phyloP scores from a whole-genome alignment of 2,113 vertebrate species.

The Ifrita kowaldi region DNA sequence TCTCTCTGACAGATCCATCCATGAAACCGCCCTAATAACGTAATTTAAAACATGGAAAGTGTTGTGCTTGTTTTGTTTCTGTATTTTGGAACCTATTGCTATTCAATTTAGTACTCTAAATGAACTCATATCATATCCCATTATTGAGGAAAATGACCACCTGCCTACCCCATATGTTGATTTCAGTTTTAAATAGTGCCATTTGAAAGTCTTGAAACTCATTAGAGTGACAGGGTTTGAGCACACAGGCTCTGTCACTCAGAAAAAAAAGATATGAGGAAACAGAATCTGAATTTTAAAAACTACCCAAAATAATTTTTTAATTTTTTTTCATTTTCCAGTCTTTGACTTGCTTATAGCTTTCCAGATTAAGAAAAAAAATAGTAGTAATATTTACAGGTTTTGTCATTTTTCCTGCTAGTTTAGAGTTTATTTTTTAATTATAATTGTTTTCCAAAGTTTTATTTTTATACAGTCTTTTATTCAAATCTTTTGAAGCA shows the following conservation, averaged over 20 bases:
- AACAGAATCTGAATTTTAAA: background rate
- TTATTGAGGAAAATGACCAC: conserved; percentile 71
- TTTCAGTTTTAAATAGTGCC: conserved; percentile 62
- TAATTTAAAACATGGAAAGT: conserved; percentile 31
- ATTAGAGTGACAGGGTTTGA: conserved; percentile 28
- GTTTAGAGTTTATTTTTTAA: background rate
- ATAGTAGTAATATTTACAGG: background rate
- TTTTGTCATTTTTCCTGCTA: background rate
- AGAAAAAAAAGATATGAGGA: background rate
- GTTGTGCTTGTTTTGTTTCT: conserved; percentile 41
- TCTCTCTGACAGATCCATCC: background rate
- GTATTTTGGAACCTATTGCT: conserved; percentile 49
- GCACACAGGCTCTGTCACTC: background rate
- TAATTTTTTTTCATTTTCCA: background rate
- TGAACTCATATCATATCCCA: conserved; percentile 55
- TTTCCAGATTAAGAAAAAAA: background rate
- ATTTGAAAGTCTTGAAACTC: conserved; percentile 58
- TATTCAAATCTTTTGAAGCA: background rate
- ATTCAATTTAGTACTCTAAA: conserved; percentile 69
- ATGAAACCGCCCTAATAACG: background rate
- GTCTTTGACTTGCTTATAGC: background rate
- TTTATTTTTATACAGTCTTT: background rate
- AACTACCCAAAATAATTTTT: background rate
- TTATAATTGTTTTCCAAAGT: background rate
- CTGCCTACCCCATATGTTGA: conserved; percentile 72